Evolutionary conservation across 1,140 invertebrate species (phyloP).

Genomic region (Tribolium madens): DNA sequence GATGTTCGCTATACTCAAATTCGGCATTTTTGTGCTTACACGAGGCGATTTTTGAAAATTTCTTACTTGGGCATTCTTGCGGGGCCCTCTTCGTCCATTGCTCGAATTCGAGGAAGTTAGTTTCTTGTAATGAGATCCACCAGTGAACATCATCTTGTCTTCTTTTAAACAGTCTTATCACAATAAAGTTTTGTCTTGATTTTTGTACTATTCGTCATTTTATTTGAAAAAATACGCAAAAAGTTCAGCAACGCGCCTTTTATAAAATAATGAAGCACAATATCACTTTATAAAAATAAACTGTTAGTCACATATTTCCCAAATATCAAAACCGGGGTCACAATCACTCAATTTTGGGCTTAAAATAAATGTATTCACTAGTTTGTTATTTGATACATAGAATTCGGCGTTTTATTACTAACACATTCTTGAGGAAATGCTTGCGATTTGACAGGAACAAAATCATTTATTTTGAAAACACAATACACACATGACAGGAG

Average conservation of each 20-base stretch:
- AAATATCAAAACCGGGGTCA: background rate
- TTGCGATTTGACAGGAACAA: background rate
- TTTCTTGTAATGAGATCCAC: slow-evolving; percentile 68
- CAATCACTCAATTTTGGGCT: background rate
- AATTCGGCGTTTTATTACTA: slow-evolving; percentile 36
- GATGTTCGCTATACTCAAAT: too few species aligned
- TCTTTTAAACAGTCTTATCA: slow-evolving; percentile 4
- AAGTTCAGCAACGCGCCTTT: slow-evolving; percentile 7
- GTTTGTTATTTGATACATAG: slow-evolving; percentile 34
- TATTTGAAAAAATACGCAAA: background rate
- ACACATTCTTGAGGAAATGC: slow-evolving; percentile 12
- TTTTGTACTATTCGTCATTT: slow-evolving; percentile 29
- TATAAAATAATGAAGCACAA: background rate
- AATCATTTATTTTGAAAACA: slow-evolving; percentile 23
- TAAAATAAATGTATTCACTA: slow-evolving; percentile 15
- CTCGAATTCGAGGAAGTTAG: slow-evolving; percentile 62
- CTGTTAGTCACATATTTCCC: slow-evolving; percentile 23
- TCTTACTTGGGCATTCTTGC: slow-evolving; percentile 9
- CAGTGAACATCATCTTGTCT: slow-evolving; percentile 71
- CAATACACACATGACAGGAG: background rate
- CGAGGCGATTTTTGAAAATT: background rate
- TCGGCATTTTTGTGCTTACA: too few species aligned
- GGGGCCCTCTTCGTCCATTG: slow-evolving; percentile 48
- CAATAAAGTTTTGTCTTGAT: background rate
- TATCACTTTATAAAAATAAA: slow-evolving; percentile 37